phyloP scores from a whole-genome alignment of 2,797 vertebrate species.

The Poecile montanus region DNA sequence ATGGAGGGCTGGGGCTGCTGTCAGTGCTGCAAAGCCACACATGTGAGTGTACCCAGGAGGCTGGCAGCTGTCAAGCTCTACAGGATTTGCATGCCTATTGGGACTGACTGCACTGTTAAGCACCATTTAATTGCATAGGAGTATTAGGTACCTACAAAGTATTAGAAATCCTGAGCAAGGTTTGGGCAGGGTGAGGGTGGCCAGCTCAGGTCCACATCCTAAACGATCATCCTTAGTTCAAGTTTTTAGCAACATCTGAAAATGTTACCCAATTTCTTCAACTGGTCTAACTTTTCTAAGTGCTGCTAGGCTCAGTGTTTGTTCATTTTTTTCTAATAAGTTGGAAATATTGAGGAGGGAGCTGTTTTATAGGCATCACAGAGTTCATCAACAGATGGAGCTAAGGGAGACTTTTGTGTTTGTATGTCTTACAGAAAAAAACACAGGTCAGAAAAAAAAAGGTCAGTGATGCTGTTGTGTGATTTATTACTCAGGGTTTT shows the following conservation, averaged over 20 bases:
- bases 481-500: not conserved
- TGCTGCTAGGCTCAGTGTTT: not conserved
- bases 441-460: too few relatives aligned
- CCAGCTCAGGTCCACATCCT: not conserved
- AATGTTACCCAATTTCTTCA: not conserved
- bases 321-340: not conserved
- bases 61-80: not conserved
- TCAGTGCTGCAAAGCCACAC: not conserved
- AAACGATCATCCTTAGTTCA: not conserved
- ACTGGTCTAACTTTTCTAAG: not conserved
- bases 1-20: not conserved
- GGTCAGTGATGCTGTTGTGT: not conserved
- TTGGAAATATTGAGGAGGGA: not conserved
- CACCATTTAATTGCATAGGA: not conserved
- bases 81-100: rapidly evolving
- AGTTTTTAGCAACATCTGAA: not conserved
- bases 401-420: not conserved
- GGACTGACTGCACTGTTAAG: not conserved
- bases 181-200: not conserved
- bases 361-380: not conserved
- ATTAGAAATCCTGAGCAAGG: not conserved
- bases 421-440: not conserved
- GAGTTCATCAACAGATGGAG: not conserved
- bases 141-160: not conserved
- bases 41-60: not conserved